These are phyloP conservation scores for Scaeva pyrastri DNA, from an alignment of 2,888 invertebrate species.

Conservation along the genomic window DNA sequence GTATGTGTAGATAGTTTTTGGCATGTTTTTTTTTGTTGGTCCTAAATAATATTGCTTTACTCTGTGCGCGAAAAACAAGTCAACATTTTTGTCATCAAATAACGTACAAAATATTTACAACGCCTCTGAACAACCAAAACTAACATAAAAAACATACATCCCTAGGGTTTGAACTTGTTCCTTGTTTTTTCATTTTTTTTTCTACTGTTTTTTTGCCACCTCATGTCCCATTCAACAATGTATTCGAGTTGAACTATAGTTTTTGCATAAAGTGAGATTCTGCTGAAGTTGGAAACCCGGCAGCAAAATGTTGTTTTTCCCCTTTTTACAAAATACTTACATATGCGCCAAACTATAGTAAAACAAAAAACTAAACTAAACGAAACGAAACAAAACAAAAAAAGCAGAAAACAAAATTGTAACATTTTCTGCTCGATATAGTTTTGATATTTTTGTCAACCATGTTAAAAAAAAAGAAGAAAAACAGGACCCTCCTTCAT, in stretches of 20 bases:
- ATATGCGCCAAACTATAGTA: conserved; percentile 33
- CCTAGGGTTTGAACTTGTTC: conserved; percentile 26
- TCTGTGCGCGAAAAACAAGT: conserved; percentile 6
- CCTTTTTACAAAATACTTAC: conserved; percentile 42
- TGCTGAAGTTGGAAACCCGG: conserved; percentile 3
- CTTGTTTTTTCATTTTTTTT: neutral
- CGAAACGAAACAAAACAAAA: neutral
- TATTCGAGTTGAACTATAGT: conserved; percentile 35
- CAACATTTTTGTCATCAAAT: conserved; percentile 46
- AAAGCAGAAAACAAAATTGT: conserved; percentile 40
- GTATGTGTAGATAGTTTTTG: conserved; percentile 3
- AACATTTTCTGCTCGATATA: conserved; percentile 43
- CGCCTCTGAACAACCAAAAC: conserved; percentile 54
- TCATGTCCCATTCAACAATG: conserved; percentile 11
- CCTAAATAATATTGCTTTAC: neutral
- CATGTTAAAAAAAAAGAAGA: neutral
- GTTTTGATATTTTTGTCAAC: conserved; percentile 21
- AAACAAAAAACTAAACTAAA: neutral
- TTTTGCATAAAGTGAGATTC: conserved; percentile 38
- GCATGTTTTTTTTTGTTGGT: conserved; percentile 41
- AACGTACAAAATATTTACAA: conserved; percentile 35
- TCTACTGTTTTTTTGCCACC: conserved; percentile 1
- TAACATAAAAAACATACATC: conserved; percentile 34
- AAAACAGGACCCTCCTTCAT: conserved; percentile 14
- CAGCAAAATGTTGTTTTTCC: conserved; percentile 16